Conservation (phyloP, 2,113 vertebrate species). For the Carollia perspicillata region DNA sequence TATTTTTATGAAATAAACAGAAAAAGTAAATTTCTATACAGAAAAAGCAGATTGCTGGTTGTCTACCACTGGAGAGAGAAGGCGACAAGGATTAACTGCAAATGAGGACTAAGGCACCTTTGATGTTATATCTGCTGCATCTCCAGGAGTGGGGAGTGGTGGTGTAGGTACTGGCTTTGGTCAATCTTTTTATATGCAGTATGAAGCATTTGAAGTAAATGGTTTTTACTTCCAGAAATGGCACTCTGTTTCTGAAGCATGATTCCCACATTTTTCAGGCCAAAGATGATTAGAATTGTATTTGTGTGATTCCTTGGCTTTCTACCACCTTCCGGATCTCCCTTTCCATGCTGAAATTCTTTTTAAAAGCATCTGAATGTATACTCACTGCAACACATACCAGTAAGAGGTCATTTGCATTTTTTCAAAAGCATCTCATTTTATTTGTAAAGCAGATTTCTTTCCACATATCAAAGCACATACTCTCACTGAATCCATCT, state of each 20-base stretch:
- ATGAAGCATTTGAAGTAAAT: slow-evolving; percentile 11
- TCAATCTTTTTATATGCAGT: not conserved
- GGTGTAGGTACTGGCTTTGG: not conserved
- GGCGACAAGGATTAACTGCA: not conserved
- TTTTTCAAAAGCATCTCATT: slow-evolving; percentile 56
- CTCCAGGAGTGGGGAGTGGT: not conserved
- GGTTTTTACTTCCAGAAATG: slow-evolving; percentile 49
- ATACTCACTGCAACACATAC: slow-evolving; percentile 21
- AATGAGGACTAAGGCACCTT: not conserved
- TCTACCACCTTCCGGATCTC: slow-evolving; percentile 1
- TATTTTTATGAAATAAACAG: not conserved
- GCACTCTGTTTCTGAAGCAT: slow-evolving; percentile 1
- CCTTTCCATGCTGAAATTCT: slow-evolving; percentile 36
- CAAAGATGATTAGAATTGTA: slow-evolving; percentile 27
- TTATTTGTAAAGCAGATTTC: slow-evolving; percentile 58
- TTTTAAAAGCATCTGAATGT: slow-evolving; percentile 22
- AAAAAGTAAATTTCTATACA: not conserved
- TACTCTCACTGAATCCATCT: slow-evolving; percentile 23
- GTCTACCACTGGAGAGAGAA: not conserved
- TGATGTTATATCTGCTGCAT: not conserved
- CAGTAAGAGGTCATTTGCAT: slow-evolving; percentile 64
- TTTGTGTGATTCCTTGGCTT: slow-evolving; percentile 1
- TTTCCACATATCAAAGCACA: slow-evolving; percentile 63
- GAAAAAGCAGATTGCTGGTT: not conserved
- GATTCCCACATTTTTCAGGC: slow-evolving; percentile 28